Evolutionary conservation across 1,140 invertebrate species (phyloP), one percentile per base, ranked within the genome.

Genomic region (Anoplolepis gracilipes): DNA sequence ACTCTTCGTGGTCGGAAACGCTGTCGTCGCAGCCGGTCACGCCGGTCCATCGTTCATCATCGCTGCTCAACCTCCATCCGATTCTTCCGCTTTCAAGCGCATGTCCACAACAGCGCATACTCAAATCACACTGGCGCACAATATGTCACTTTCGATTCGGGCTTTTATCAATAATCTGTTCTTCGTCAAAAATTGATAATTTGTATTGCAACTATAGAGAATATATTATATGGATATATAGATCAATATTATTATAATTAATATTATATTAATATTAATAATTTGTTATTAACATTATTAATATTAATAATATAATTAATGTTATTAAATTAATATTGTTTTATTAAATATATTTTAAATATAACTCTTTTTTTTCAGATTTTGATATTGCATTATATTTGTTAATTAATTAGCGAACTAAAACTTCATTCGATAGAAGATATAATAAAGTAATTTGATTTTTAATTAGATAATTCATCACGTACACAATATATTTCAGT

Each of bases 1-100:
- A 86, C 81, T 91, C 90, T 84, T 88, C 84, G 49, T 85, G 81
- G 11, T 49, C 19, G 30, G 53, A 16, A 25, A 10, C 11, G 42
- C 4, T 28, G 25, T 28, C 46, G 46, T 64, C 39, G 28, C 36
- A 82, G 81, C 22, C 42, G 76, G 25, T 77, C 70, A 49, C 86
- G 69, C 72, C 53, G 78, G 65, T 81, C 36, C 78, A 82, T 82
- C 67, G 46, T 73, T 82, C 78, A 73, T 82, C 78, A 55, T 10
- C 53, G 49, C 53, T 72, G 65, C 19, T 61, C 67, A 46, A 36
- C 36, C 49, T 81, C 49, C 49, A 28, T 22, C 42, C 49, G 67
- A 59, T 49, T 49, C 46, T 19, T 49, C 3, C 16, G 4, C 4
- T 19, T 13, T 46, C 25, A 13, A 82, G 33, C 39, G 25, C 28